Conservation (phyloP, 2,888 invertebrate species). For the Hirtodrosophila confusa region DNA sequence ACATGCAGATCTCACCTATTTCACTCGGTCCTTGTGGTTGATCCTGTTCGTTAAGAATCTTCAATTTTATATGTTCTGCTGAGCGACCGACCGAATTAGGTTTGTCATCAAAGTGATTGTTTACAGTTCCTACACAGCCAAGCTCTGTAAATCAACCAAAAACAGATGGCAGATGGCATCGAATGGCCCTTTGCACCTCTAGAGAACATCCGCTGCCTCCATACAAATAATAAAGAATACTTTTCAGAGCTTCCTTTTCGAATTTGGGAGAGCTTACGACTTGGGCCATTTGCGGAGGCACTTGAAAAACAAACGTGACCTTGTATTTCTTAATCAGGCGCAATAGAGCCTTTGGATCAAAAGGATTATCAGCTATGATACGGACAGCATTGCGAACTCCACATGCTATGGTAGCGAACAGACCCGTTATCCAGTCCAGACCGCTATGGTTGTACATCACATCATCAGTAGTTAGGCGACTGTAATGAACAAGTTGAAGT, state of each 20-base stretch:
- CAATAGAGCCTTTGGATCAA: slow-evolving; percentile 1
- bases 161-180: background rate
- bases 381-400: slow-evolving; percentile 3
- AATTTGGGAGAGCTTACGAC: slow-evolving; percentile 3
- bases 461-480: background rate
- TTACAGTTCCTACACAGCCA: background rate
- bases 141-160: slow-evolving; percentile 13
- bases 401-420: background rate
- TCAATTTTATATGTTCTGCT: slow-evolving; percentile 45
- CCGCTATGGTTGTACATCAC: slow-evolving; percentile 1
- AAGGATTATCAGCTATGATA: slow-evolving; percentile 1
- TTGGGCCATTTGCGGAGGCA: slow-evolving; percentile 5
- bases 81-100: slow-evolving; percentile 9
- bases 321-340: slow-evolving; percentile 9
- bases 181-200: background rate
- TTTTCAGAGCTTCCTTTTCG: background rate
- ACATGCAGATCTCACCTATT: slow-evolving; percentile 67
- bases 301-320: background rate
- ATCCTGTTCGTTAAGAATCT: slow-evolving; percentile 66
- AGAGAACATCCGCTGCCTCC: slow-evolving; percentile 1
- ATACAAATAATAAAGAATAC: background rate
- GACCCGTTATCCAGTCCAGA: slow-evolving; percentile 9
- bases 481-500: too few species aligned
- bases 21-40: slow-evolving; percentile 53
- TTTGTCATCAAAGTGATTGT: slow-evolving; percentile 8